These are phyloP conservation scores for Parotia lawesii DNA, from an alignment of 2,113 vertebrate genomes.

Conservation along the genomic window DNA sequence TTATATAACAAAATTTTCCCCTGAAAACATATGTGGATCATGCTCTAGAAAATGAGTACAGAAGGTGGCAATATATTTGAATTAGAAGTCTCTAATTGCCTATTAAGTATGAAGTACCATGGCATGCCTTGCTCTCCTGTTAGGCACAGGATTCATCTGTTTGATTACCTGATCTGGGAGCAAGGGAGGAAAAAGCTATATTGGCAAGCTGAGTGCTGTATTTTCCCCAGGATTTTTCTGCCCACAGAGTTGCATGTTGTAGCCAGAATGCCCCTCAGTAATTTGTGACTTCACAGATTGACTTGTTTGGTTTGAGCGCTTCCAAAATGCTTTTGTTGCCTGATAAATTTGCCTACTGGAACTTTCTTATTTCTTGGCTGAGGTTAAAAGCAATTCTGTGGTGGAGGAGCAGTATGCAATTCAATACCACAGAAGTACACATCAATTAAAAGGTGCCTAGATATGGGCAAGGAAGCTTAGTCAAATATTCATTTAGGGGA, in stretches of 20 bases:
- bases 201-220: background rate
- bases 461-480: background rate
- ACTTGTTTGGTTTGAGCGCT: background rate
- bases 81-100: background rate
- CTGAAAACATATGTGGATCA: background rate
- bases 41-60: background rate
- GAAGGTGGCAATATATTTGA: background rate
- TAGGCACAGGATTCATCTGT: background rate
- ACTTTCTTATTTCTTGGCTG: background rate
- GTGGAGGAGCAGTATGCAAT: background rate
- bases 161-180: background rate
- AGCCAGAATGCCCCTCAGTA: background rate
- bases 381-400: slow-evolving; percentile 4
- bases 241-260: background rate
- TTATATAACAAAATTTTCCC: background rate
- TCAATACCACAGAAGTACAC: background rate
- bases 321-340: background rate
- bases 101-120: background rate
- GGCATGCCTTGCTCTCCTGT: background rate
- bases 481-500: background rate
- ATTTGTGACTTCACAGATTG: background rate
- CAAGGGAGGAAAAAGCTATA: background rate
- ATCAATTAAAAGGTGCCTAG: slow-evolving; percentile 16
- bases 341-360: background rate
- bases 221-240: background rate